Base-by-base conservation (phyloP, 2,888 invertebrate genomes). In the Emmelina monodactyla region DNA sequence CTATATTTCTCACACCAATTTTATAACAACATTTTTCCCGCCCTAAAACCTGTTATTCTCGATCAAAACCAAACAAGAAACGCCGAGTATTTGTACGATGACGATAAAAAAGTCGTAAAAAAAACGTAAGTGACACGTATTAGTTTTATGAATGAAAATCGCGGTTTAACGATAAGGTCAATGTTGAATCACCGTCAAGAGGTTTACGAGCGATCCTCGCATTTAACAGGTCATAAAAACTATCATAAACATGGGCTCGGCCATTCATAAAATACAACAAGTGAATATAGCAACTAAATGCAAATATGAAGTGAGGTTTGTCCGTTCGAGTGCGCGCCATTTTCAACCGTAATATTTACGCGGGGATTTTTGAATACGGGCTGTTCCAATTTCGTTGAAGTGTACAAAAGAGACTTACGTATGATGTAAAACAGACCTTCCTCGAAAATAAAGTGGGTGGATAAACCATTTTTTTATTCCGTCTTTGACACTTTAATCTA, bases 401-500 rank as follows among this genome's bases (percentile, higher is more conserved):
- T 37, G 33, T 41, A 16, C 37, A 35, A 35, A 37, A 32, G 41
- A 37, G 49, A 46, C 51, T 9, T 11, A 25, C 45, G 40, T 45
- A 44, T 71, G 72, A 76, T 57, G 62, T 53, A 66, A 52, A 52
- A 55, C 76, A 78, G 73, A 69, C 66, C 58, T 61, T 50, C 61
- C 58, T n/a, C 46, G 49, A 60, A 64, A 56, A 67, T 63, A 62
- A 63, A 67, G 58, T 64, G 66, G 65, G 62, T 55, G 25, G 51
- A 35, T 36, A 44, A 61, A 53, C 55, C 49, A n/a, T n/a, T 72
- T 76, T 78, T 76, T 76, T 76, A 75, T 78, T 71, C 73, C 68
- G 78, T 73, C 78, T 79, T 78, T 79, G 78, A 78, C 76, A 78
- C 62, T 76, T 75, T 76, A 78, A 79, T 79, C 76, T 71, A 78